Evolutionary conservation across 2,888 invertebrate species (phyloP).

Genomic region (Parasteatoda lunata): DNA sequence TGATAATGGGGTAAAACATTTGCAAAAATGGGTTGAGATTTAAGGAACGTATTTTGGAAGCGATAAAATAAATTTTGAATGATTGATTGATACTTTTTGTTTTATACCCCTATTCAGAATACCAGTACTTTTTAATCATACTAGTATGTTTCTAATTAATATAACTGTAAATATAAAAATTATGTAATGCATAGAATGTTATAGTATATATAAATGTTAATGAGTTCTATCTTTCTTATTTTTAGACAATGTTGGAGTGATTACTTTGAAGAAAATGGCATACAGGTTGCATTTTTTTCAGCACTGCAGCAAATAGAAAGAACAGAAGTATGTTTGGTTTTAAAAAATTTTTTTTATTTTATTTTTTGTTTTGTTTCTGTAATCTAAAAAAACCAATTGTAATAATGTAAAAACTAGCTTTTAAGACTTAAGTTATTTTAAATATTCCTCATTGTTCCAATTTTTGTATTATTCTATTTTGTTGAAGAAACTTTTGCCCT

Average conservation of each 20-base stretch:
- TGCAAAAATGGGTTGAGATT: too few species aligned
- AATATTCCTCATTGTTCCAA: background rate
- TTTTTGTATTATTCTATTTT: background rate
- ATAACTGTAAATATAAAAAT: background rate
- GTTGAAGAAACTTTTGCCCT: background rate
- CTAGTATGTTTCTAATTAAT: background rate
- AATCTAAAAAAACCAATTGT: background rate
- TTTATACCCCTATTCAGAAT: too few species aligned
- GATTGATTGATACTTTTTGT: too few species aligned
- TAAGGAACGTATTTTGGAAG: too few species aligned
- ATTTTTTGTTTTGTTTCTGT: slow-evolving; percentile 4
- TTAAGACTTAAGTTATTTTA: background rate
- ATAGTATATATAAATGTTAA: background rate
- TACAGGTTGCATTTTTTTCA: slow-evolving; percentile 92
- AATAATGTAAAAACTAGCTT: background rate
- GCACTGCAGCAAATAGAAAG: slow-evolving; percentile 78
- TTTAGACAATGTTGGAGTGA: slow-evolving; percentile 84
- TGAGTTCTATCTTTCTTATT: background rate
- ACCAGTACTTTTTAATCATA: too few species aligned
- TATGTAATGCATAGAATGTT: background rate
- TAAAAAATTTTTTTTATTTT: slow-evolving; percentile 22
- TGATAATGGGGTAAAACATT: too few species aligned
- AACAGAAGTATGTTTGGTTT: slow-evolving; percentile 14
- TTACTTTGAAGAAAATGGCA: slow-evolving; percentile 83
- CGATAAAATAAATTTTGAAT: too few species aligned